These are phyloP conservation scores for Threskiornis aethiopicus DNA, from an alignment of 2,797 vertebrate genomes.

Conservation along the genomic window DNA sequence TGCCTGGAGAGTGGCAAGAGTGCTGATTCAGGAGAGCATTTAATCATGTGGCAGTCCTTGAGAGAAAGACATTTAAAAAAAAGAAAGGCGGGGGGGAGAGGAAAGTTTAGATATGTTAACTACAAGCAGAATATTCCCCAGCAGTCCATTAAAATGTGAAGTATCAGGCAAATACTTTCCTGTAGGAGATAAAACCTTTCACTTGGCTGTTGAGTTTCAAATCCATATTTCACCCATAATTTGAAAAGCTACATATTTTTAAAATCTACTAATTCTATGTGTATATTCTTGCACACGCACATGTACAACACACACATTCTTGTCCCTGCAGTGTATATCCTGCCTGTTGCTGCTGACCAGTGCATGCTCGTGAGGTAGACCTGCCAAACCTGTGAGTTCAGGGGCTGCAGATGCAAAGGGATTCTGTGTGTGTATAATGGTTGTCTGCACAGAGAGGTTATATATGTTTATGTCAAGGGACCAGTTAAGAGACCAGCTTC, in stretches of 20 bases:
- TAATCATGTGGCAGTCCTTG: neutral
- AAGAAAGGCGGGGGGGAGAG: fast-evolving
- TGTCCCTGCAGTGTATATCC: neutral
- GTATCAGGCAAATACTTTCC: neutral
- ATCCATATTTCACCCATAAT: neutral
- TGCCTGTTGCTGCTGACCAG: neutral
- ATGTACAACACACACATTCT: fast-evolving
- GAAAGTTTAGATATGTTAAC: neutral
- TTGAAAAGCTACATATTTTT: neutral
- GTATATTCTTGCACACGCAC: neutral
- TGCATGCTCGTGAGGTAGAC: fast-evolving
- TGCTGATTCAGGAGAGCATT: neutral
- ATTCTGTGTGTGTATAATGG: neutral
- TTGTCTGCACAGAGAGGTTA: neutral
- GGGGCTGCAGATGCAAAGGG: neutral
- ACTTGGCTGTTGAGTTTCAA: neutral
- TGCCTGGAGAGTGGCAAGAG: neutral
- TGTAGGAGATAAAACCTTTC: neutral
- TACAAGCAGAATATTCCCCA: neutral
- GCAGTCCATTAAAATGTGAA: neutral
- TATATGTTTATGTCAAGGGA: neutral
- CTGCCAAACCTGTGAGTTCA: neutral
- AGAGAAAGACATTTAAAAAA: neutral
- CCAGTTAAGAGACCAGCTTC: neutral
- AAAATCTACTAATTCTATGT: neutral